Base-by-base conservation (phyloP, 2,113 vertebrate genomes). In the Alexandromys fortis region DNA sequence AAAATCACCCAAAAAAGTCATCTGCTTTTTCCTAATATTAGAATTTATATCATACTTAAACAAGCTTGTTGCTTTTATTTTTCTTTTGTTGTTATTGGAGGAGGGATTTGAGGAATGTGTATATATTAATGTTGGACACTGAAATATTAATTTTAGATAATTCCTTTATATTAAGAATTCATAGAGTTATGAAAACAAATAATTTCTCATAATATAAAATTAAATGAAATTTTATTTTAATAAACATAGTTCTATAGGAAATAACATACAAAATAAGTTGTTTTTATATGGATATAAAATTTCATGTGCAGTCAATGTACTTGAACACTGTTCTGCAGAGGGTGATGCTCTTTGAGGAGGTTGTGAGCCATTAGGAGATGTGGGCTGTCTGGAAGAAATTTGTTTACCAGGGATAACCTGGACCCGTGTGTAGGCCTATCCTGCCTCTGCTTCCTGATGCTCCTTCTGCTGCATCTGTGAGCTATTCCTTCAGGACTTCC, bases 371-470 rank as follows among this genome's bases (percentile, higher is more conserved):
- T 45, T 76, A 26, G 24, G 72, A 45, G 24, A 26, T 76, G 24
- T 14, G 11, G 11, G 11, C 38, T 76, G 24, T 13, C 38, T 75
- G 72, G n/a, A 24, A 28, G 24, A 24, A 76, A 21, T 45, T 76
- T 2, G 11, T 26, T 76, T 26, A 13, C 38, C 45, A 5, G 24
- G 73, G 24, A 76, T 76, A 45, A 24, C 11, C 10, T 5, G 10
- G 11, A 26, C 24, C 21, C 5, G 1, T 26, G 10, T 45, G 11
- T 3, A 24, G n/a, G 38, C 22, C 4, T 4, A 45, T 45, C 11
- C 38, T 45, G 45, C 3, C 5, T 45, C 73, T 45, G 38, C 8
- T 45, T 45, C 38, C 73, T 76, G 22, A 45, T n/a, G n/a, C 0
- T 24, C 22, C 42, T 76, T 42, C 9, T 11, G 2, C 4, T 26